Evolutionary conservation across 2,113 vertebrate species (phyloP).

Genomic region (Macquaria australasica): DNA sequence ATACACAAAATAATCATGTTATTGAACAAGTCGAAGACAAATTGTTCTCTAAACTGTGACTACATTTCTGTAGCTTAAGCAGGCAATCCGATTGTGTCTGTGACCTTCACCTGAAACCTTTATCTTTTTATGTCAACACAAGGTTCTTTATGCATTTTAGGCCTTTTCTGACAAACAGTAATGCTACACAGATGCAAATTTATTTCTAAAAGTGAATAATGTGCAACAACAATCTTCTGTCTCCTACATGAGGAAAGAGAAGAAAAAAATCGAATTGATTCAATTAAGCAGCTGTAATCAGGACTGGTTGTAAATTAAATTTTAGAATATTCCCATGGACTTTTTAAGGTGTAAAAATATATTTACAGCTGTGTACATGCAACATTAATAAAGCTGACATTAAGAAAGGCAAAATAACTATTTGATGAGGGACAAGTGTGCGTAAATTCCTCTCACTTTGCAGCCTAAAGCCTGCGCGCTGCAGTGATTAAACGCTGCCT

Average conservation of each 20-base stretch:
- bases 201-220: neutral
- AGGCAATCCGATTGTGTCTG: slow-evolving; percentile 11
- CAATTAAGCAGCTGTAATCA: neutral
- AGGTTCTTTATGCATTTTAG: neutral
- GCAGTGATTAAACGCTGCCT: slow-evolving; percentile 67
- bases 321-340: neutral
- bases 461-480: slow-evolving; percentile 12
- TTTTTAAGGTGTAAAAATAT: neutral
- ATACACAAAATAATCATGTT: neutral
- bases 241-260: too few species aligned
- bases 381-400: neutral
- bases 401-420: neutral
- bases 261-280: neutral
- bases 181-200: neutral
- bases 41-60: neutral
- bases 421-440: neutral
- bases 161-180: neutral
- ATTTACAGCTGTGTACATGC: neutral
- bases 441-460: slow-evolving; percentile 16
- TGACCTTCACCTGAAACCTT: neutral
- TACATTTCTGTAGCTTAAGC: neutral
- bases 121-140: neutral
- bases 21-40: neutral
- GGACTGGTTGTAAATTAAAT: neutral
- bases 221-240: neutral